A percentile compares a stretch with the other conserved stretches of the same genome.
These are phyloP conservation scores for Parotocinclus haroldoi DNA, from an alignment of 2,797 vertebrate species.

Conservation along the genomic window DNA sequence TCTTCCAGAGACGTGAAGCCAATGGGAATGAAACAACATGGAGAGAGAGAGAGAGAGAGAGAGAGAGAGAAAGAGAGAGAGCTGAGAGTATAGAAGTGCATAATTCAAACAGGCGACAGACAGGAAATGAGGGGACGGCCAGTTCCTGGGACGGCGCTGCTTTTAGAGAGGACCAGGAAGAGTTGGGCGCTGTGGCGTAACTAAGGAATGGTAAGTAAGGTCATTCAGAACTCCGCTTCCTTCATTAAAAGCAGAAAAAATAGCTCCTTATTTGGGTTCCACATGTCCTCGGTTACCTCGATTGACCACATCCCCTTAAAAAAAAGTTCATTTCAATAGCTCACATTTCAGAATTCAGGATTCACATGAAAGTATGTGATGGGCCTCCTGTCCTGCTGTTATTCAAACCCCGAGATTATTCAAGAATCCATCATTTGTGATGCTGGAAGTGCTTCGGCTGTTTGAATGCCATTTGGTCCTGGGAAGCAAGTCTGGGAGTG, in stretches of 20 bases:
- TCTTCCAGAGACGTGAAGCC: conserved; percentile 73
- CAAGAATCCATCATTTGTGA: conserved; percentile 52
- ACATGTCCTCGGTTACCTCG: conserved; percentile 61
- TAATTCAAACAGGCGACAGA: conserved; percentile 99
- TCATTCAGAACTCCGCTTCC: conserved; percentile 85
- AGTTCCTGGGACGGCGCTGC: conserved; percentile 92
- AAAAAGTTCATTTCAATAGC: conserved; percentile 68
- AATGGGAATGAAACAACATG: conserved; percentile 37
- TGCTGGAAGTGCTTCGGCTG: conserved; percentile 56
- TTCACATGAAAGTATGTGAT: conserved; percentile 57
- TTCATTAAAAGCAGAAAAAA: conserved; percentile 58
- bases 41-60: conserved; percentile 38
- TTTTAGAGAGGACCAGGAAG: conserved; percentile 92
- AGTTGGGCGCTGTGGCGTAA: conserved; percentile 77
- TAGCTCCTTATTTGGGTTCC: conserved; percentile 52
- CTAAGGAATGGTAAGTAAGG: conserved; percentile 90
- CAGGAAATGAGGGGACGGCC: conserved; percentile 97
- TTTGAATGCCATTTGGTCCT: conserved; percentile 60
- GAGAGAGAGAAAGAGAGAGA: too few relatives aligned
- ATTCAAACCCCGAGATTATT: conserved; percentile 57
- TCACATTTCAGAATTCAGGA: conserved; percentile 67
- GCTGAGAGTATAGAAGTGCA: conserved; percentile 72
- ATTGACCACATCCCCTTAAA: conserved; percentile 68
- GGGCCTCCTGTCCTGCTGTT: conserved; percentile 68
- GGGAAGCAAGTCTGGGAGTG: conserved; percentile 74